Conservation (phyloP, 2,888 invertebrate genomes). For the Limenitis camilla region DNA sequence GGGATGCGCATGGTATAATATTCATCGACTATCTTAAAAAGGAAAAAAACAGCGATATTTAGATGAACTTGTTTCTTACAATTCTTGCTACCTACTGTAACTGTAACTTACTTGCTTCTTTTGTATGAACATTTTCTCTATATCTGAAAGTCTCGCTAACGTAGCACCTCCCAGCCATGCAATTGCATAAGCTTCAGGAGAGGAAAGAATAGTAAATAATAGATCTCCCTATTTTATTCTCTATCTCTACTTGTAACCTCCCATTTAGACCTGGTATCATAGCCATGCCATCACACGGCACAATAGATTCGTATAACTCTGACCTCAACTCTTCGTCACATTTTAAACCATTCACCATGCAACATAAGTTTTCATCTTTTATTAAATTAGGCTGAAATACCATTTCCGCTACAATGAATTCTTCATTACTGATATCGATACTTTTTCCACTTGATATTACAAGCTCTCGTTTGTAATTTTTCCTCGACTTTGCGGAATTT, state of each 20-base stretch:
- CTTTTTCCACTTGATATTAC: conserved; percentile 38
- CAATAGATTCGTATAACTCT: too few species aligned
- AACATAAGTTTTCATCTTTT: conserved; percentile 23
- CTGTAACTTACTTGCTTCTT: conserved; percentile 54
- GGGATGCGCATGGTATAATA: conserved; percentile 9
- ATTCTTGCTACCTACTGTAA: too few species aligned
- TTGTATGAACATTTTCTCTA: conserved; percentile 42
- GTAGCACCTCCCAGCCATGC: too few species aligned
- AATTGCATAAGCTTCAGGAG: conserved; percentile 35
- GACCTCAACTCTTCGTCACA: too few species aligned
- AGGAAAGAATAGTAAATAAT: conserved; percentile 36
- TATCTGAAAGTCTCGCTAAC: too few species aligned
- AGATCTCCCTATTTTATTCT: conserved; percentile 25
- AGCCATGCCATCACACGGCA: too few species aligned
- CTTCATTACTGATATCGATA: conserved; percentile 45
- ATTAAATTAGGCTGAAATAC: conserved; percentile 47
- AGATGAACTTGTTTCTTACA: conserved; percentile 47
- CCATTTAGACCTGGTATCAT: too few species aligned
- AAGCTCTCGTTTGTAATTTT: conserved; percentile 29
- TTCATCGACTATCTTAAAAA: conserved; percentile 8
- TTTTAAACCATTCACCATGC: conserved; percentile 22
- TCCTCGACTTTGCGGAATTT: conserved; percentile 29
- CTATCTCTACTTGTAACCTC: conserved; percentile 32
- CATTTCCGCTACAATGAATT: conserved; percentile 43
- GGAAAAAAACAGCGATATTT: background rate